phyloP scores from a whole-genome alignment of 2,797 vertebrate genomes.

The Lacerta bilineata region DNA sequence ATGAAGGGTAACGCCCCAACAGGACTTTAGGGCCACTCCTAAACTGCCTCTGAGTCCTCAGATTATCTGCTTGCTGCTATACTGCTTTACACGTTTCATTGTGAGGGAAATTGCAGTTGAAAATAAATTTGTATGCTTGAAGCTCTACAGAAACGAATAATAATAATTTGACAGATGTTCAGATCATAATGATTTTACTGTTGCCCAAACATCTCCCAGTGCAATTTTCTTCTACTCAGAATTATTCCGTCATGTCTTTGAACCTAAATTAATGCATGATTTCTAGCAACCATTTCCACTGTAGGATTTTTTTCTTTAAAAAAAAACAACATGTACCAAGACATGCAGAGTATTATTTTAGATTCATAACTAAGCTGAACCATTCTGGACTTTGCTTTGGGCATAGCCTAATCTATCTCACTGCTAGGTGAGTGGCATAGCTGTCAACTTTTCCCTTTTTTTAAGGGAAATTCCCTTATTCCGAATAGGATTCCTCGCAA shows the following conservation, averaged over 20 bases:
- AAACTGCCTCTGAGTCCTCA: background rate
- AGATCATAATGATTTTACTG: conserved; percentile 2
- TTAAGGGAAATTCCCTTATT: no score
- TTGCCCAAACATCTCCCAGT: background rate
- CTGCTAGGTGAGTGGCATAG: no score
- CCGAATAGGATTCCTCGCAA: no score
- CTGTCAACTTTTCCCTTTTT: no score
- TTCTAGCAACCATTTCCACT: background rate
- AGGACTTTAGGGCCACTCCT: background rate
- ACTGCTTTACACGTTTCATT: background rate
- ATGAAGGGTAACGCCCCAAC: no score
- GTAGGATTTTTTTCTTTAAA: background rate
- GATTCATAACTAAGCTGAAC: no score
- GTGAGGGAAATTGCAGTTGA: background rate
- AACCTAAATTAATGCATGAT: background rate
- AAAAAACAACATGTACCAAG: no score
- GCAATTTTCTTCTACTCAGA: conserved; percentile 14
- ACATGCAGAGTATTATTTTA: no score
- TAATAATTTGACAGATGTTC: background rate
- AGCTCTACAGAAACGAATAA: background rate
- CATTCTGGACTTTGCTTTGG: no score
- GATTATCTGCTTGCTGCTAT: no score
- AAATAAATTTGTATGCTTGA: background rate
- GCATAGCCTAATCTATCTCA: no score
- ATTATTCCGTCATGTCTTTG: background rate